Conservation (phyloP, 2,888 invertebrate species). For the Diadromus collaris region DNA sequence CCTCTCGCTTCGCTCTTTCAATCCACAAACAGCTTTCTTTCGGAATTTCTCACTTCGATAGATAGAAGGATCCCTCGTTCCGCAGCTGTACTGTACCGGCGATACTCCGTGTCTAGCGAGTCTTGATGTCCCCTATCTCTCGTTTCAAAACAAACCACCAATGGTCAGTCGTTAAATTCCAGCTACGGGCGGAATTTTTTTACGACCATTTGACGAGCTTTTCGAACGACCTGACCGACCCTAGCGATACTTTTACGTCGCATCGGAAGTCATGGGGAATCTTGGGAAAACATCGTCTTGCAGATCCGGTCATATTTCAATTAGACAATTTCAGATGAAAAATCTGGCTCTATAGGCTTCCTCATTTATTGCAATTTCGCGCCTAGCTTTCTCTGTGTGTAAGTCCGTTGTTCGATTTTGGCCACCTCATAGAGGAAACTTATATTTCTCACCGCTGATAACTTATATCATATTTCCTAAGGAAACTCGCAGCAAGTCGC, state of each 20-base stretch:
- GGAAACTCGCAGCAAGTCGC: not conserved
- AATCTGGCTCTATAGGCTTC: no score
- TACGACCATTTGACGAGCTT: conserved; percentile 45
- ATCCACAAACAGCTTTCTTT: not conserved
- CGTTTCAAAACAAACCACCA: conserved; percentile 37
- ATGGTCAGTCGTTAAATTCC: conserved; percentile 46
- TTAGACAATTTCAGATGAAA: conserved; percentile 19
- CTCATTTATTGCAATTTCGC: no score
- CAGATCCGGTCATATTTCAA: conserved; percentile 18
- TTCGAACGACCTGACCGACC: conserved; percentile 25
- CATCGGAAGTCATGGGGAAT: conserved; percentile 14
- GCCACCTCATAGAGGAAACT: no score
- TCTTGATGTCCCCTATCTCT: not conserved
- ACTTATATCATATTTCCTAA: not conserved
- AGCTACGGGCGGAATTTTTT: conserved; percentile 23
- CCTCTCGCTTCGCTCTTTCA: not conserved
- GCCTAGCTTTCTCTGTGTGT: no score
- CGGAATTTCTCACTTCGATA: conserved; percentile 30
- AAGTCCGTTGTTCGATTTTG: no score
- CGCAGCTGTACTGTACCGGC: not conserved
- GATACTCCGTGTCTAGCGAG: conserved; percentile 17
- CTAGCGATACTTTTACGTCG: not conserved
- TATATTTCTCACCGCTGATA: no score
- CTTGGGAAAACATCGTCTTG: conserved; percentile 1
- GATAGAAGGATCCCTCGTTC: conserved; percentile 22